A percentile compares a stretch with the other conserved stretches of the same genome.
Conservation (phyloP, 2,113 vertebrate genomes). For the Cephalopholis sonnerati region DNA sequence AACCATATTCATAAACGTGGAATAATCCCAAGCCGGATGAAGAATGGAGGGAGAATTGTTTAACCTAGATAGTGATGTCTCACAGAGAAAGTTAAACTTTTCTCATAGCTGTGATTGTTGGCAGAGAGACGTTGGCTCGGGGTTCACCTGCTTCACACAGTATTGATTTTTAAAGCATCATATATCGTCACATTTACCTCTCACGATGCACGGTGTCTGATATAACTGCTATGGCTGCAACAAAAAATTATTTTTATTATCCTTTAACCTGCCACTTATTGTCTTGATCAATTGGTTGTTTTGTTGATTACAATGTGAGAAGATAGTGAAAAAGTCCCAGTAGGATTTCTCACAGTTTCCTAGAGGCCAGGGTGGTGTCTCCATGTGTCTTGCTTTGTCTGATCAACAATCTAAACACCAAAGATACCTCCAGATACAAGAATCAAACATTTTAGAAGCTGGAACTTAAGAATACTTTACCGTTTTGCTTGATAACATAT, state of each 20-base stretch:
- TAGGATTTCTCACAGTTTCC: not conserved
- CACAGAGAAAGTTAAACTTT: constrained; percentile 48
- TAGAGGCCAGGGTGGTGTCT: not conserved
- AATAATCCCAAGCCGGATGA: constrained; percentile 68
- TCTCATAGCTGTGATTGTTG: constrained; percentile 20
- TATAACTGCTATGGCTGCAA: no score
- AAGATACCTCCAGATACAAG: no score
- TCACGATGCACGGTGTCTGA: not conserved
- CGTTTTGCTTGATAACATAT: not conserved
- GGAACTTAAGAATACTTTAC: no score
- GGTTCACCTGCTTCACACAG: constrained; percentile 10
- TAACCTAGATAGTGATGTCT: constrained; percentile 66
- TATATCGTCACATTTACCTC: not conserved
- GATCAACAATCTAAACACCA: no score
- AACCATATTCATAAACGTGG: constrained; percentile 66
- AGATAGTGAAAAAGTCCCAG: no score
- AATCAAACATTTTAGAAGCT: no score
- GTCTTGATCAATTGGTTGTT: not conserved
- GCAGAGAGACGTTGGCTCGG: not conserved
- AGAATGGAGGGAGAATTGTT: constrained; percentile 49
- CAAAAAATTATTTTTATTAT: no score
- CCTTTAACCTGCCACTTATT: not conserved
- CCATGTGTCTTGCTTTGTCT: not conserved
- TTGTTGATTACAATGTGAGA: not conserved
- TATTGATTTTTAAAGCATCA: constrained; percentile 10